A percentile compares a stretch with the other conserved stretches of the same genome.
These are phyloP conservation scores for Adoxophyes honmai DNA, from an alignment of 1,140 invertebrate genomes.

Conservation along the genomic window DNA sequence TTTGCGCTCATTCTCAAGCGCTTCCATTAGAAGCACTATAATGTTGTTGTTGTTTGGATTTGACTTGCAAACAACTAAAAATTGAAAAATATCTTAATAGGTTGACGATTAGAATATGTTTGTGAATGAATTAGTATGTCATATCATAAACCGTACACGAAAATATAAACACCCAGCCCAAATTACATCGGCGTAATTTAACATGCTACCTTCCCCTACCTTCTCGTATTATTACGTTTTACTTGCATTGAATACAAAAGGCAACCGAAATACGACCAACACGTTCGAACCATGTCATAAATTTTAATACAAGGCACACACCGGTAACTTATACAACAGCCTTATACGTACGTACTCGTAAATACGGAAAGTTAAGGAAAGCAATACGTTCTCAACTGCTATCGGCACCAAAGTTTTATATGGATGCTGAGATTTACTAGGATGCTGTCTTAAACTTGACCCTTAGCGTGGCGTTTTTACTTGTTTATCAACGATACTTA, in stretches of 20 bases:
- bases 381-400: conserved; percentile 17
- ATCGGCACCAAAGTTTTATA: not conserved
- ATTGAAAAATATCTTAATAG: too few relatives aligned
- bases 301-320: not conserved
- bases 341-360: not conserved
- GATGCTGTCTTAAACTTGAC: too few relatives aligned
- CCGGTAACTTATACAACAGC: not conserved
- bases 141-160: too few relatives aligned
- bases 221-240: not conserved
- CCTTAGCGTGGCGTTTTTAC: too few relatives aligned
- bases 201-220: not conserved
- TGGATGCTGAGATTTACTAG: not conserved
- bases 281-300: conserved; percentile 3
- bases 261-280: not conserved
- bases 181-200: not conserved
- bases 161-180: too few relatives aligned
- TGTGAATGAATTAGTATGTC: too few relatives aligned
- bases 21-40: too few relatives aligned
- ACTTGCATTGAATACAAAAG: conserved; percentile 5
- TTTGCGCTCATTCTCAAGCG: too few relatives aligned
- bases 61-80: too few relatives aligned
- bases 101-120: too few relatives aligned
- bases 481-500: too few relatives aligned
- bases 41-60: too few relatives aligned
- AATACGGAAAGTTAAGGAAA: conserved; percentile 23